These are phyloP conservation scores for Andrena hattorfiana DNA, from an alignment of 2,888 invertebrate genomes.

Conservation along the genomic window DNA sequence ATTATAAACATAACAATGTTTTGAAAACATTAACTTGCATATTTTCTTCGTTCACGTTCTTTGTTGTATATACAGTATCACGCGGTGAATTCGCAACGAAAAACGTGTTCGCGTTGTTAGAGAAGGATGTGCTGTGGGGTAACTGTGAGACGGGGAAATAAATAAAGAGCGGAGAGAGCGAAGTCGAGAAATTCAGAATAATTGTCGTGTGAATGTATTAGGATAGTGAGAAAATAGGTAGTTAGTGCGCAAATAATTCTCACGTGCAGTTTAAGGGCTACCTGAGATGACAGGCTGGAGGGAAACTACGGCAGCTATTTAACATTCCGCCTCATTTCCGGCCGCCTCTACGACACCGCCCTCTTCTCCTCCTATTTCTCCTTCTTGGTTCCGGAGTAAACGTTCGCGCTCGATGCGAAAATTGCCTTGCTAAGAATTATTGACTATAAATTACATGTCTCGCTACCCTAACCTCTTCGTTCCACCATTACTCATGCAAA, in stretches of 20 bases:
- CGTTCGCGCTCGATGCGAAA: constrained; percentile 79
- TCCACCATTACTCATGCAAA: constrained; percentile 80
- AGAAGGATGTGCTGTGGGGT: too few species aligned
- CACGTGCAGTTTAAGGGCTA: constrained; percentile 55
- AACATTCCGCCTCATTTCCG: constrained; percentile 80
- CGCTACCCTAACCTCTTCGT: constrained; percentile 69
- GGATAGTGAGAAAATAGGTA: constrained; percentile 36
- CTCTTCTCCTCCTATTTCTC: constrained; percentile 44
- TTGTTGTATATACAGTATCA: too few species aligned
- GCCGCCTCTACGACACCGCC: constrained; percentile 61
- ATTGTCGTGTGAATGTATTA: constrained; percentile 19
- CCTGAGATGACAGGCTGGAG: constrained; percentile 59
- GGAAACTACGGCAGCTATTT: constrained; percentile 73
- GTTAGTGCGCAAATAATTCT: constrained; percentile 45
- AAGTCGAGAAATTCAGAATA: constrained; percentile 3
- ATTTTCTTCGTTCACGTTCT: too few species aligned
- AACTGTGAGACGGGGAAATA: background rate
- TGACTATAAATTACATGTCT: constrained; percentile 81
- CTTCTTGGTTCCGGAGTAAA: constrained; percentile 69
- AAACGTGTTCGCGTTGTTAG: too few species aligned
- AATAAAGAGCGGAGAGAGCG: background rate
- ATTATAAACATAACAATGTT: too few species aligned
- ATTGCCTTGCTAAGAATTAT: constrained; percentile 81
- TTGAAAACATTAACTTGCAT: too few species aligned
- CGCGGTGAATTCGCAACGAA: too few species aligned